Evolutionary conservation across 2,888 invertebrate genomes (phyloP).

Genomic region (Atherix ibis): DNA sequence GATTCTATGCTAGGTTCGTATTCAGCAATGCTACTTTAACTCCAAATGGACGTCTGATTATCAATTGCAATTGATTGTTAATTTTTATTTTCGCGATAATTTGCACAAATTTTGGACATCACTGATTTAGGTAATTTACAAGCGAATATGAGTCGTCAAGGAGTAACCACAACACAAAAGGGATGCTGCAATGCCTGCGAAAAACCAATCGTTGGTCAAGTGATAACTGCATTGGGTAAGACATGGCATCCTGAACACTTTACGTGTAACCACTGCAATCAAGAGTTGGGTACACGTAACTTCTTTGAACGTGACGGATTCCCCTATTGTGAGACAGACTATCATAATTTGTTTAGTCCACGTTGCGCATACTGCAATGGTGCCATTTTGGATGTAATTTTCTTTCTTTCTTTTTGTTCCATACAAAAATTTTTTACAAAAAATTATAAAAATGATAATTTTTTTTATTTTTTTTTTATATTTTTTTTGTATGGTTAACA

Average conservation of each 20-base stretch:
- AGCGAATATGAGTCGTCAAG: slow-evolving; percentile 97
- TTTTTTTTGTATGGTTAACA: slow-evolving; percentile 1
- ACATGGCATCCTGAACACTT: slow-evolving; percentile 99
- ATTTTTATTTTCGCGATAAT: neutral
- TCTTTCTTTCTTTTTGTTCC: no score
- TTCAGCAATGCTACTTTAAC: no score
- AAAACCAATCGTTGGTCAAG: slow-evolving; percentile 97
- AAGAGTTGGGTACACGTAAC: slow-evolving; percentile 91
- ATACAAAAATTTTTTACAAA: slow-evolving; percentile 1
- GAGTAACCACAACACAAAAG: slow-evolving; percentile 96
- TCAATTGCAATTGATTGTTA: neutral
- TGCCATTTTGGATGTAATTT: slow-evolving; percentile 96
- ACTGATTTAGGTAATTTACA: slow-evolving; percentile 40
- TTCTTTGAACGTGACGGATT: slow-evolving; percentile 96
- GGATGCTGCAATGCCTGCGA: slow-evolving; percentile 98
- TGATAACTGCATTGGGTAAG: slow-evolving; percentile 81
- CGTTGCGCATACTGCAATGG: slow-evolving; percentile 98
- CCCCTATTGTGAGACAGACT: slow-evolving; percentile 97
- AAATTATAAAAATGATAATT: neutral
- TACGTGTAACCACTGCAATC: slow-evolving; percentile 92
- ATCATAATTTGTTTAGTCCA: slow-evolving; percentile 96
- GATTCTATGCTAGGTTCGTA: slow-evolving; percentile 35
- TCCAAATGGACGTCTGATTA: no score
- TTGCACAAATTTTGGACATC: neutral
- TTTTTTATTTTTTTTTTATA: slow-evolving; percentile 33